A percentile compares a stretch with the other conserved stretches of the same genome.
phyloP scores from a whole-genome alignment of 2,888 invertebrate genomes.

The Tipula unca region DNA sequence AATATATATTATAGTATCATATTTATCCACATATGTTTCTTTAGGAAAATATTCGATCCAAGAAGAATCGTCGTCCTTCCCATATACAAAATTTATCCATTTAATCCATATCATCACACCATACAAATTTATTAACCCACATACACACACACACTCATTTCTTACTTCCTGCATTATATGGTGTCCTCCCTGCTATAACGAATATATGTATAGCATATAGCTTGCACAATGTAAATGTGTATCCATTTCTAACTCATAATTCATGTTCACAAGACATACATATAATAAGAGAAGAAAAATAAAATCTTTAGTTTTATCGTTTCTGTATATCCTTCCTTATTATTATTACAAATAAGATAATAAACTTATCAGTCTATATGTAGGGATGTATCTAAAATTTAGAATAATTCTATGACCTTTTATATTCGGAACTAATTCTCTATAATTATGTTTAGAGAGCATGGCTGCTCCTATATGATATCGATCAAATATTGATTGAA shows the following conservation, averaged over 20 bases:
- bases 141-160: background rate
- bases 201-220: background rate
- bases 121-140: background rate
- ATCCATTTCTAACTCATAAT: background rate
- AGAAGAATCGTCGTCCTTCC: background rate
- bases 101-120: background rate
- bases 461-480: background rate
- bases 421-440: background rate
- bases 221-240: background rate
- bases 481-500: background rate
- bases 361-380: background rate
- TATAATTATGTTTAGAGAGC: background rate
- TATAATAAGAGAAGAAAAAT: background rate
- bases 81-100: background rate
- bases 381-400: background rate
- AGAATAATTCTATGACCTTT: background rate
- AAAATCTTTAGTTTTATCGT: background rate
- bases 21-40: background rate
- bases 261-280: background rate
- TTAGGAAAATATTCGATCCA: background rate
- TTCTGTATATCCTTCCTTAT: background rate
- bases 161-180: background rate
- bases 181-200: background rate
- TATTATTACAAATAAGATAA: background rate
- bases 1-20: background rate